Evolutionary conservation across 1,140 invertebrate species (phyloP), one percentile per base, ranked within the genome.

Genomic region (Heliconius eleuchia): DNA sequence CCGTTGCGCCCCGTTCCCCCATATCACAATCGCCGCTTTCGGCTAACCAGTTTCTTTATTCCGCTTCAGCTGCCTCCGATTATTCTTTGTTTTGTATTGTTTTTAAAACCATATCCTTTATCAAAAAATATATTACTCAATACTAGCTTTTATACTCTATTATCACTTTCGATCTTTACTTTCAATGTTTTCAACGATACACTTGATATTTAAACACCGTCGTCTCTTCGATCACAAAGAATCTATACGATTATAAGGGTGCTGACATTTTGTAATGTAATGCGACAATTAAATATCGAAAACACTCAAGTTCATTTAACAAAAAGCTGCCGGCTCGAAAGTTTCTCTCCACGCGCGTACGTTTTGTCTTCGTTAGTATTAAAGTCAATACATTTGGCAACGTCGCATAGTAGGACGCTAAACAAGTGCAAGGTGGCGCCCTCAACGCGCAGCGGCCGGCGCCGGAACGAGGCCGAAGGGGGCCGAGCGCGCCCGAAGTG

Each of bases 361-460:
- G 91, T 93, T 93, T 92, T 93, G 92, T 94, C 93, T 93, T 92
- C 86, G 86, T 92, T 91, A 86, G 88, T 93, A 91, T 91, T 89
- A 88, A 90, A 94, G 92, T 94, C 92, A 92, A 94, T 94, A 94
- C 90, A 94, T 88, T 91, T 94, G 94, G 93, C 93, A 95, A 95
- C 93, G 91, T 92, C 94, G 94, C 94, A 91, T 88, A 88, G 86
- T 86, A 86, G 91, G 92, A 94, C 94, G 94, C 94, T 93, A 94
- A 93, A 93, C 91, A 93, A 94, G 90, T 92, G 88, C 88, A 91
- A 91, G 86, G 88, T 85, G 86, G 94, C 91, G 93, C 91, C 92
- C 91, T 87, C 94, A 93, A 94, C 91, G 89, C 93, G 92, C 93
- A 94, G 92, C 91, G 92, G 93, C 85, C 84, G 87, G 83, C 80